Percentiles rank a stretch among this genome's conserved stretches.
These are phyloP conservation scores for Azorinus chamasolen DNA, from an alignment of 2,888 invertebrate genomes.

Conservation along the genomic window DNA sequence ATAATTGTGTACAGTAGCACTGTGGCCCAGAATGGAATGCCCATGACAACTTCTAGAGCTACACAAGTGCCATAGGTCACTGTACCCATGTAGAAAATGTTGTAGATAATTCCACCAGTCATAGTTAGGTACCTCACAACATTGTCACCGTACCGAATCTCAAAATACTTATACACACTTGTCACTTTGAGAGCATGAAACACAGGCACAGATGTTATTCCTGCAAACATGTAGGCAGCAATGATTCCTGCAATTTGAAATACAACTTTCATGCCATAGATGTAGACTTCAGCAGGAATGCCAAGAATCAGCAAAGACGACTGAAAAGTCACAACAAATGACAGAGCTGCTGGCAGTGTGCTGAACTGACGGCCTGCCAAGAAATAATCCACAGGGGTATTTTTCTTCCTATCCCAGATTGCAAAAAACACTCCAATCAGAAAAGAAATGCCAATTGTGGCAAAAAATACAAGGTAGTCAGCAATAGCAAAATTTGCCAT, in stretches of 20 bases:
- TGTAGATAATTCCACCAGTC: constrained; percentile 19
- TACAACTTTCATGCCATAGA: constrained; percentile 23
- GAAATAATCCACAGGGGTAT: constrained; percentile 33
- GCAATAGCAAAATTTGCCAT: constrained; percentile 9
- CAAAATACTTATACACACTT: constrained; percentile 35
- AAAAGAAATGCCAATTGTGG: constrained; percentile 23
- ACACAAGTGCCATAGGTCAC: constrained; percentile 40
- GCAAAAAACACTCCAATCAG: constrained; percentile 45
- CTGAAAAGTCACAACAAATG: constrained; percentile 52
- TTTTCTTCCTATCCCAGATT: constrained; percentile 16
- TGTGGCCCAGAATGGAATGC: constrained; percentile 40
- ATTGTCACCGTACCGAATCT: constrained; percentile 35
- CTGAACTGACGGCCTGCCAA: constrained; percentile 21
- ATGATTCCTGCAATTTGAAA: constrained; percentile 9
- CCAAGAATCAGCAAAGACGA: constrained; percentile 47
- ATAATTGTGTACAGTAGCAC: constrained; percentile 33
- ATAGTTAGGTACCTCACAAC: constrained; percentile 27
- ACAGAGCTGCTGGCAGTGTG: constrained; percentile 34
- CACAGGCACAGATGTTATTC: constrained; percentile 24
- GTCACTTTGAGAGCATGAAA: constrained; percentile 39
- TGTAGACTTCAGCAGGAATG: constrained; percentile 31
- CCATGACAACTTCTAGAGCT: constrained; percentile 29
- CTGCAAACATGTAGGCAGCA: constrained; percentile 18
- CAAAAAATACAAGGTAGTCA: constrained; percentile 37
- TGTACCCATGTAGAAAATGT: constrained; percentile 42